Percentiles rank a stretch among this genome's conserved stretches.
Conservation (phyloP, 2,888 invertebrate genomes). For the Scaptomyza tumidula region DNA sequence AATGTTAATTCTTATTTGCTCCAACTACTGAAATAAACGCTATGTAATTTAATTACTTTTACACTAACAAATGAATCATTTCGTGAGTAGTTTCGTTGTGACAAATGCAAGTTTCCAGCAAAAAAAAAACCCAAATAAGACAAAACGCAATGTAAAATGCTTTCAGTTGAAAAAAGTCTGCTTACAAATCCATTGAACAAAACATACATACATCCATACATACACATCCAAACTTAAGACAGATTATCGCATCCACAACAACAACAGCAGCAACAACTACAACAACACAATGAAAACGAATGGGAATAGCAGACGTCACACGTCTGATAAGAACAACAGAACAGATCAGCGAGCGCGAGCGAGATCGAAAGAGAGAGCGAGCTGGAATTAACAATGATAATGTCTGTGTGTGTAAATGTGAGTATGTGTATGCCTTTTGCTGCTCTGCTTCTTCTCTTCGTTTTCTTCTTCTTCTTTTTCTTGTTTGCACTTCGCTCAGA, state of each 20-base stretch:
- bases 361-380: slow-evolving; percentile 4
- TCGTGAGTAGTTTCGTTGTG: not conserved
- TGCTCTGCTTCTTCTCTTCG: slow-evolving; percentile 17
- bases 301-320: slow-evolving; percentile 43
- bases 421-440: slow-evolving; percentile 3
- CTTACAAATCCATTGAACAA: slow-evolving; percentile 40
- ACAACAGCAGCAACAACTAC: slow-evolving; percentile 27
- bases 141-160: slow-evolving; percentile 8
- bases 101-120: slow-evolving; percentile 17
- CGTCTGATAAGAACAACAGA: slow-evolving; percentile 40
- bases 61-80: slow-evolving; percentile 3
- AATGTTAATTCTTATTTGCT: not conserved
- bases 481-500: slow-evolving; percentile 27
- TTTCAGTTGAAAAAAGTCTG: slow-evolving; percentile 16
- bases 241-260: slow-evolving; percentile 52
- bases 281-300: slow-evolving; percentile 4
- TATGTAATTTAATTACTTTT: too few relatives aligned
- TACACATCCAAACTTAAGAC: not conserved
- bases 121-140: not conserved
- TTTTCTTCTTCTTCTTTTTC: slow-evolving; percentile 10
- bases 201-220: not conserved
- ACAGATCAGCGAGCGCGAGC: slow-evolving; percentile 8
- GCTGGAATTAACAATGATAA: slow-evolving; percentile 12
- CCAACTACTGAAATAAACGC: too few relatives aligned
- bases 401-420: slow-evolving; percentile 5